Conservation (phyloP, 2,888 invertebrate species). For the Nomada ruficornis region DNA sequence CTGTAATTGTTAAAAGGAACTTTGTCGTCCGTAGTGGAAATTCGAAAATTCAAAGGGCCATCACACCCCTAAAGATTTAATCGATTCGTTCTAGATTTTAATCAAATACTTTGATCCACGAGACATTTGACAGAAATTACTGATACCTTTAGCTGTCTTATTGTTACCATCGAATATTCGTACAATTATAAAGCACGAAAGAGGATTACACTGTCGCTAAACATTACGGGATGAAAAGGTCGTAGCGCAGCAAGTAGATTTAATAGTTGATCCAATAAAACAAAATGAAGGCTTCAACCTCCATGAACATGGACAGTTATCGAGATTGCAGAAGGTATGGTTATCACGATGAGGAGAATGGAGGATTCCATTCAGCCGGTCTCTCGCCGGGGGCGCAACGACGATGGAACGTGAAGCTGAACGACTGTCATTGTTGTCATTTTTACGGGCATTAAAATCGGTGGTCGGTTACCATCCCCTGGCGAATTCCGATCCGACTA, state of each 20-base stretch:
- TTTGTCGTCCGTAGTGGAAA: background rate
- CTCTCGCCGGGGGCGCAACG: conserved; percentile 72
- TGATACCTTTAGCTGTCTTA: no score
- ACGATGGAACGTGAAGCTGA: conserved; percentile 71
- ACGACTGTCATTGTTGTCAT: conserved; percentile 79
- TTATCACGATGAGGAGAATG: conserved; percentile 77
- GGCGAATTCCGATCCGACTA: conserved; percentile 37
- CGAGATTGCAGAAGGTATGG: conserved; percentile 74
- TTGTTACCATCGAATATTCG: no score
- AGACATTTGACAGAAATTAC: no score
- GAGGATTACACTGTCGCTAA: no score
- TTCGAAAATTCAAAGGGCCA: background rate
- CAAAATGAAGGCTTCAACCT: conserved; percentile 24
- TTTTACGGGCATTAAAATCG: conserved; percentile 68
- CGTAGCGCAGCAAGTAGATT: background rate
- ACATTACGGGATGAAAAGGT: background rate
- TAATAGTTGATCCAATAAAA: conserved; percentile 45
- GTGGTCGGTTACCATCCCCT: conserved; percentile 41
- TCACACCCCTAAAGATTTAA: background rate
- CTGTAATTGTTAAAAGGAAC: background rate
- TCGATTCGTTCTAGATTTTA: no score
- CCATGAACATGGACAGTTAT: conserved; percentile 73
- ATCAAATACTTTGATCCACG: no score
- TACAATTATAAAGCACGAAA: no score
- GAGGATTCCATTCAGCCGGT: conserved; percentile 74